These are phyloP conservation scores for Ichneumoninae sp. DNA, from an alignment of 2,888 invertebrate species.

Conservation along the genomic window DNA sequence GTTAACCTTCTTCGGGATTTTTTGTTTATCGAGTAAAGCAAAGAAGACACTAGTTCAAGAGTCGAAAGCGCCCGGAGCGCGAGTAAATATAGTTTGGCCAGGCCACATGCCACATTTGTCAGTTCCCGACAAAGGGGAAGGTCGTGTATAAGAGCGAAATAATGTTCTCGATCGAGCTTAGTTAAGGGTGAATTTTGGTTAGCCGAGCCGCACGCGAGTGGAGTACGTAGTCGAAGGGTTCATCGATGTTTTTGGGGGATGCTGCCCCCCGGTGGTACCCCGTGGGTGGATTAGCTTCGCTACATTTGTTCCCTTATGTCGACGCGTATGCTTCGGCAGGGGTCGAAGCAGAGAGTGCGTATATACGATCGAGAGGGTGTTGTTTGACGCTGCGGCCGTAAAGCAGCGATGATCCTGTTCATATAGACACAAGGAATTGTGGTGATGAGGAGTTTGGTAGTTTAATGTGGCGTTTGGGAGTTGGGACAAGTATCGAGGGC, in stretches of 20 bases:
- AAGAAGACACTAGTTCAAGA: conserved; percentile 1
- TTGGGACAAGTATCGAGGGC: conserved; percentile 7
- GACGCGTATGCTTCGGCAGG: conserved; percentile 78
- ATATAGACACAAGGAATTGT: conserved; percentile 42
- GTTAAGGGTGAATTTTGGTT: conserved; percentile 64
- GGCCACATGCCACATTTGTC: conserved; percentile 66
- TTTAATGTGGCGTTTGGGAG: conserved; percentile 54
- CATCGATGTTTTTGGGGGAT: conserved; percentile 24
- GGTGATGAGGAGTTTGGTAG: conserved; percentile 42
- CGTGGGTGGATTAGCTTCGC: conserved; percentile 82
- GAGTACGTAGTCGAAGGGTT: conserved; percentile 52
- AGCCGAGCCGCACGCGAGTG: conserved; percentile 55
- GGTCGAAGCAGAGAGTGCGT: conserved; percentile 14
- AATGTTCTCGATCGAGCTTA: conserved; percentile 65
- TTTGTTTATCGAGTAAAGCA: not conserved
- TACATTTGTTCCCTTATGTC: conserved; percentile 84
- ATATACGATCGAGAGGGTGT: conserved; percentile 58
- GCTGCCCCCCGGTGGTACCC: conserved; percentile 60
- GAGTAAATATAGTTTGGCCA: conserved; percentile 50
- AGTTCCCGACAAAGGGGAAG: conserved; percentile 7
- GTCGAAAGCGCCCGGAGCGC: conserved; percentile 19
- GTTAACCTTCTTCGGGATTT: not conserved
- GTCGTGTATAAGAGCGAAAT: conserved; percentile 52
- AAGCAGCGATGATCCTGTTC: conserved; percentile 46
- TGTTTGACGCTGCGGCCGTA: conserved; percentile 34